A percentile compares a stretch with the other conserved stretches of the same genome.
Conservation (phyloP, 2,113 vertebrate species). For the Coracopsis vasa region DNA sequence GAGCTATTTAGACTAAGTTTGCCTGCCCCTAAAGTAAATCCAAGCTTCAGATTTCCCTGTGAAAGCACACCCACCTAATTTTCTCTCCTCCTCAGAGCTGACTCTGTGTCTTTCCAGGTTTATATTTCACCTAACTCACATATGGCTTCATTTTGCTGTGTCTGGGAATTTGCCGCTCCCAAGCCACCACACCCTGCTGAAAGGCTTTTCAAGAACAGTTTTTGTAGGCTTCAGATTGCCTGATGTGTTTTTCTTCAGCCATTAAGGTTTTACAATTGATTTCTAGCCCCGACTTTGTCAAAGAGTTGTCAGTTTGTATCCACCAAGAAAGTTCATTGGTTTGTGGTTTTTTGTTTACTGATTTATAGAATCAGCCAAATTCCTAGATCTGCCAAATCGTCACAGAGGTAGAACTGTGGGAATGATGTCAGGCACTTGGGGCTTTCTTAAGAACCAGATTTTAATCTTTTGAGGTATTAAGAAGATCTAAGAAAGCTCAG, state of each 20-base stretch:
- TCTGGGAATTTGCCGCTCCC: conserved; percentile 56
- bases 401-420: neutral
- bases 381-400: neutral
- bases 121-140: conserved; percentile 56
- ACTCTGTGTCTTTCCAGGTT: conserved; percentile 40
- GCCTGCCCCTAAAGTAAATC: neutral
- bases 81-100: neutral
- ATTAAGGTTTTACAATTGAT: neutral
- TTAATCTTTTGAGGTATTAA: neutral
- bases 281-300: neutral
- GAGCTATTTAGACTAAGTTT: neutral
- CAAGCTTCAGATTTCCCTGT: conserved; percentile 26
- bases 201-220: conserved; percentile 22
- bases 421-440: neutral
- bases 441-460: neutral
- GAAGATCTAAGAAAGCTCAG: neutral
- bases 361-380: neutral
- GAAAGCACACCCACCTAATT: conserved; percentile 41
- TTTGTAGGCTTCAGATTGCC: neutral
- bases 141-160: conserved; percentile 56
- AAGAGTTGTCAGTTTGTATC: neutral
- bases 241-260: neutral
- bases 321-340: neutral
- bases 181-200: conserved; percentile 39
- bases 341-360: neutral